Conservation (phyloP, 2,888 invertebrate species). For the Caenorhabditis auriculariae region DNA sequence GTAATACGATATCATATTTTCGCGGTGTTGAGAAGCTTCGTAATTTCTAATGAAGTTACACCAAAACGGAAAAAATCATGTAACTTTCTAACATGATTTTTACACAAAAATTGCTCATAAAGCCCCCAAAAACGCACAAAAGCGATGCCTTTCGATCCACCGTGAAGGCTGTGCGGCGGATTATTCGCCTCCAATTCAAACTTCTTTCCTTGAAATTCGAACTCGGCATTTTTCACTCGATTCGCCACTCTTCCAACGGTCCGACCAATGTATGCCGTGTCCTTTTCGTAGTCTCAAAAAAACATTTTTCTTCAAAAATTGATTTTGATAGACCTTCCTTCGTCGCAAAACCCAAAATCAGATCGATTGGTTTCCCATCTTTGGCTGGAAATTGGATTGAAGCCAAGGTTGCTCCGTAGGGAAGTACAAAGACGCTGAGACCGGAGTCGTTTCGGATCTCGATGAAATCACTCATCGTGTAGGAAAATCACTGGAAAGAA, state of each 20-base stretch:
- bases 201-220: constrained; percentile 31
- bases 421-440: constrained; percentile 9
- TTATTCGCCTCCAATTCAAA: constrained; percentile 27
- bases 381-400: constrained; percentile 19
- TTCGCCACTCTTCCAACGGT: constrained; percentile 51
- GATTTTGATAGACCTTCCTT: constrained; percentile 10
- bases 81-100: constrained; percentile 7
- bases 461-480: constrained; percentile 24
- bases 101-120: too few species aligned
- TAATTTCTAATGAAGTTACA: constrained; percentile 6
- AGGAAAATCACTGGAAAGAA: background rate
- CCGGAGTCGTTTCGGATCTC: constrained; percentile 40
- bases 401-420: constrained; percentile 21
- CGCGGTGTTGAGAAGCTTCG: background rate
- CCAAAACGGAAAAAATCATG: background rate
- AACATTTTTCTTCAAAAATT: background rate
- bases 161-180: constrained; percentile 35
- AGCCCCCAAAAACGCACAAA: constrained; percentile 16
- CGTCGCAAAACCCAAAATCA: constrained; percentile 18
- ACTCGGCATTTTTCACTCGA: constrained; percentile 33
- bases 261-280: constrained; percentile 34
- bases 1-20: background rate
- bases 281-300: constrained; percentile 35
- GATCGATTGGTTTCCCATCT: constrained; percentile 9
- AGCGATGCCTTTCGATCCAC: constrained; percentile 35